phyloP scores from a whole-genome alignment of 2,797 vertebrate genomes.

The Etheostoma nigrum region DNA sequence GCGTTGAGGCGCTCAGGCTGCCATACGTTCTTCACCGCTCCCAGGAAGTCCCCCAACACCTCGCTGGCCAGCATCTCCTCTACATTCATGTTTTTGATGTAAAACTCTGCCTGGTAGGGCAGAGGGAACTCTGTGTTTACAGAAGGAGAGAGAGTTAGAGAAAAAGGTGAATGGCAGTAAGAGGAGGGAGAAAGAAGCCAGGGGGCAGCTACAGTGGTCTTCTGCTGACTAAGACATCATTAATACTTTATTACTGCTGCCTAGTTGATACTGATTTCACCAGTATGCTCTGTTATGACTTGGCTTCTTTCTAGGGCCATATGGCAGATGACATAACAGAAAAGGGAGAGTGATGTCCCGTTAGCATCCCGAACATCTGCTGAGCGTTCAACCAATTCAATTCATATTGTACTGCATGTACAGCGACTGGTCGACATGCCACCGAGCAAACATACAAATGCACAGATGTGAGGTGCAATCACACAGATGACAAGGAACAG shows the following conservation, averaged over 20 bases:
- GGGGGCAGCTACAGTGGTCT: not conserved
- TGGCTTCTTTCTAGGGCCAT: constrained; percentile 52
- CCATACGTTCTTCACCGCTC: constrained; percentile 98
- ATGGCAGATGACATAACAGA: constrained; percentile 71
- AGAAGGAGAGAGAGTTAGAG: not conserved
- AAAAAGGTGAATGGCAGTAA: not conserved
- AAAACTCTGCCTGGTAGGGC: constrained; percentile 97
- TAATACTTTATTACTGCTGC: constrained; percentile 18
- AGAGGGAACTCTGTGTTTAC: constrained; percentile 90
- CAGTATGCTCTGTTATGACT: constrained; percentile 25
- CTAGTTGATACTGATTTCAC: constrained; percentile 27
- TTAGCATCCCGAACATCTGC: constrained; percentile 65
- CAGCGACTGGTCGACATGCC: constrained; percentile 43
- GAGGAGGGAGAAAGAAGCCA: not conserved
- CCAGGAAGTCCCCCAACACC: constrained; percentile 97
- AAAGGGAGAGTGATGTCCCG: constrained; percentile 62
- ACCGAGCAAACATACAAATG: constrained; percentile 12
- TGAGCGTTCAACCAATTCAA: constrained; percentile 27
- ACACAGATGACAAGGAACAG: not conserved
- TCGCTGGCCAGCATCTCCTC: constrained; percentile 99
- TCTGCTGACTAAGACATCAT: constrained; percentile 28
- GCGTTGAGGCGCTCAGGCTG: constrained; percentile 97
- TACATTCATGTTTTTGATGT: constrained; percentile 99
- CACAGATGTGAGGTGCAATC: constrained; percentile 43
- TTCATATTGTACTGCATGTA: constrained; percentile 32